Evolutionary conservation across 2,113 vertebrate genomes (phyloP).

Genomic region (Mustelus asterias): DNA sequence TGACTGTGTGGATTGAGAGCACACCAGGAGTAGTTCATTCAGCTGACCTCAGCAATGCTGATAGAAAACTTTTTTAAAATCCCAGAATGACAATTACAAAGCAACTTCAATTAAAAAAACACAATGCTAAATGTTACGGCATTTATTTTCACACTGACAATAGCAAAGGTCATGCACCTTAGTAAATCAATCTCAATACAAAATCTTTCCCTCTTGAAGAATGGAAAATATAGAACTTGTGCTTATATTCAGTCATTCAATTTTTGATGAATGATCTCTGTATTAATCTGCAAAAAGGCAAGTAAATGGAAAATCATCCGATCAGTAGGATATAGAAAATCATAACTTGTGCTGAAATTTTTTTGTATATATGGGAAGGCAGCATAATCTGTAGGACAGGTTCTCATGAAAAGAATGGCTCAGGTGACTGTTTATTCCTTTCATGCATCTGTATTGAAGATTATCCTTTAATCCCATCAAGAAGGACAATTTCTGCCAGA

Average conservation of each 20-base stretch:
- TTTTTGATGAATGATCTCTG: slow-evolving; percentile 3
- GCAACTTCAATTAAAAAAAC: not conserved
- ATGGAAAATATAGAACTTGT: slow-evolving; percentile 9
- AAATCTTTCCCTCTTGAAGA: not conserved
- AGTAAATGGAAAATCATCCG: slow-evolving; percentile 17
- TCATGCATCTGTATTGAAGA: not conserved
- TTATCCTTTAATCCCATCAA: not conserved
- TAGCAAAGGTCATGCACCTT: not conserved
- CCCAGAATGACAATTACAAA: not conserved
- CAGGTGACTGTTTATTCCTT: not conserved
- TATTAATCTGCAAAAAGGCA: not conserved
- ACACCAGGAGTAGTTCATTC: not conserved
- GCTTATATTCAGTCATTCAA: not conserved
- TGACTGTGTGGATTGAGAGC: not conserved
- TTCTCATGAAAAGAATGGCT: not conserved
- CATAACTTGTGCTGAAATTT: not conserved
- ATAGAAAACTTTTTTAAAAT: not conserved
- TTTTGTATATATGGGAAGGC: not conserved
- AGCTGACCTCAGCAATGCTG: not conserved
- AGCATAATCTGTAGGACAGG: not conserved
- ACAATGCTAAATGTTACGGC: not conserved
- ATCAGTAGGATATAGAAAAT: not conserved
- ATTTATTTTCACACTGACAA: not conserved
- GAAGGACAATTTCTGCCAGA: not conserved
- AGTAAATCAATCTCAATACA: not conserved